Evolutionary conservation across 2,113 vertebrate genomes (phyloP).

Genomic region (Tylochromis polylepis): DNA sequence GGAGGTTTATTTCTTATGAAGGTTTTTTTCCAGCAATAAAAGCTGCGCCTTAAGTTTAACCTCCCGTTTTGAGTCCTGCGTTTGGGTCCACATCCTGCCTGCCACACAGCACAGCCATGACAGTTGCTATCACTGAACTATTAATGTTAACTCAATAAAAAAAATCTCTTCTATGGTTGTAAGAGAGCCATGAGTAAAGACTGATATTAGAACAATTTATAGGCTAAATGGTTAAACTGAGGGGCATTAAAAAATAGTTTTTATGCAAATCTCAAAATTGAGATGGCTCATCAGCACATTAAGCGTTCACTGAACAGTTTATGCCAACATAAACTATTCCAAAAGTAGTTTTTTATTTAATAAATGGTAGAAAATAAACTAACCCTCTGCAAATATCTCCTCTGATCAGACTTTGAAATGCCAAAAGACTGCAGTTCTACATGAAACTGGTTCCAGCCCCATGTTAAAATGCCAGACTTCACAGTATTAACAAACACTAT

Average conservation of each 20-base stretch:
- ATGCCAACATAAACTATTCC: not conserved
- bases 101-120: too few species aligned
- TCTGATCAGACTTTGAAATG: not conserved
- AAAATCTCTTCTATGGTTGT: not conserved
- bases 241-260: not conserved
- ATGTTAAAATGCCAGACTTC: not conserved
- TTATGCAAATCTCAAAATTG: not conserved
- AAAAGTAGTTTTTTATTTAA: not conserved
- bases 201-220: not conserved
- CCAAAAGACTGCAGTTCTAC: not conserved
- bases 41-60: too few species aligned
- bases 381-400: not conserved
- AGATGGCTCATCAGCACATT: not conserved
- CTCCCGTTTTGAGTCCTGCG: too few species aligned
- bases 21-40: too few species aligned
- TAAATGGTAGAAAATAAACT: not conserved
- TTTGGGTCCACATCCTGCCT: too few species aligned
- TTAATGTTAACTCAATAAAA: not conserved
- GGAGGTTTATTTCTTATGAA: too few species aligned
- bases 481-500: not conserved
- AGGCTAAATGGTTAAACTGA: not conserved
- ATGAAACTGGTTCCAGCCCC: not conserved
- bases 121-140: not conserved
- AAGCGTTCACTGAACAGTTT: not conserved
- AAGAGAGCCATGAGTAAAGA: not conserved